Conservation (phyloP, 2,113 vertebrate genomes). For the Corythornis cristatus region DNA sequence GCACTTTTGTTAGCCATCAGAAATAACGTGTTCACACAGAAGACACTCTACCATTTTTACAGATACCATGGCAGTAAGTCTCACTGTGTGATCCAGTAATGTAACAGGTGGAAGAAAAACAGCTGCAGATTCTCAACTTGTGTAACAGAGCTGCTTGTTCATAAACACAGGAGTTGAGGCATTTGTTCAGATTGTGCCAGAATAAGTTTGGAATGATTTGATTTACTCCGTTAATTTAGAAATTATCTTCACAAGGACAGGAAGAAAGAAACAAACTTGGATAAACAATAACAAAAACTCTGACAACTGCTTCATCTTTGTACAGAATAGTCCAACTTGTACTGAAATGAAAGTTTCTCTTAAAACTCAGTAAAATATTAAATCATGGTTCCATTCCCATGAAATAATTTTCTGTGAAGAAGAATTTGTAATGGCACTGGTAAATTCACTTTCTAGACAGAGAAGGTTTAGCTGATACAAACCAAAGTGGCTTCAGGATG, state of each 20-base stretch:
- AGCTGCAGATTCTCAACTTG: constrained; percentile 36
- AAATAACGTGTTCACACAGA: background rate
- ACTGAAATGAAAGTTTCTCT: background rate
- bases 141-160: background rate
- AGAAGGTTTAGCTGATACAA: background rate
- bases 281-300: background rate
- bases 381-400: background rate
- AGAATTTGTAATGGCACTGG: background rate
- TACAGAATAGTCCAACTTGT: background rate
- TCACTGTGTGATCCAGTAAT: background rate
- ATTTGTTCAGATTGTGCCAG: constrained; percentile 9
- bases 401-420: background rate
- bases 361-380: background rate
- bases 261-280: background rate
- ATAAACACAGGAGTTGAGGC: constrained; percentile 28
- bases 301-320: background rate
- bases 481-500: background rate
- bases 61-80: background rate
- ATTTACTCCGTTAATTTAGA: constrained; percentile 34
- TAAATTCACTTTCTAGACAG: background rate
- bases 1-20: background rate
- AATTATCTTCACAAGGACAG: constrained; percentile 10
- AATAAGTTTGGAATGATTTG: constrained; percentile 1
- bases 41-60: background rate
- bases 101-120: background rate